Base-by-base conservation (phyloP, 35 echinoderm and acorn worm species). In the Apostichopus californicus region DNA sequence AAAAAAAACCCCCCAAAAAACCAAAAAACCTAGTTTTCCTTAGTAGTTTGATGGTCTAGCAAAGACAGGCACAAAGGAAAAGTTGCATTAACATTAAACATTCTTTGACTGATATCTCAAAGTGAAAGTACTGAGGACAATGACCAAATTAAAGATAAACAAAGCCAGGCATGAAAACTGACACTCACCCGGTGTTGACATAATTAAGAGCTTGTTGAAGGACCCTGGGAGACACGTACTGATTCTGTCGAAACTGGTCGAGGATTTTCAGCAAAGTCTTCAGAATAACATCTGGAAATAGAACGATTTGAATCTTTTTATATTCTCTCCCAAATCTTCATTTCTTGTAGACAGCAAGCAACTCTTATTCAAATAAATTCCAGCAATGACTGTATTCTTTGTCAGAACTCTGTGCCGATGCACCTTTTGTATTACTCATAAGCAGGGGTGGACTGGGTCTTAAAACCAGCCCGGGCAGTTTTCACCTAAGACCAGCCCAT, bases 111-210 rank as follows among this genome's bases (percentile, higher is more conserved):
- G 71, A 75, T 22, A 75, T 17, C 71, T 17, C 14, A 75, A 14
- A 17, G 14, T 14, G 71, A 75, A 17, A 75, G 14, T 14, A 75
- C 14, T 14, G 2, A 75, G 21, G 71, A 0, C 14, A 22, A 75
- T 3, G 21, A 22, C 14, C 71, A 4, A 75, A 75, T 17, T 22
- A 17, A 22, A 75, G 71, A 75, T 22, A 75, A 75, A 75, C 71
- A 3, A 75, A 17, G 21, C 21, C 21, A 17, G 71, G 71, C 71
- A 75, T 75, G 71, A 75, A 75, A 75, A 61, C 58, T 82, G 55
- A 55, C 3, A 90, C 97, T 93, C 83, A 98, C 97, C 93, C 97
- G 77, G 97, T 98, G 77, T 98, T 98, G 86, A 98, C 54, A 73
- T 98, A 98, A 82, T 96, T 96, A 13, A 98, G 88, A 14, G 97